Base-by-base conservation (phyloP, 2,888 invertebrate genomes). In the Spilosoma lubricipeda region DNA sequence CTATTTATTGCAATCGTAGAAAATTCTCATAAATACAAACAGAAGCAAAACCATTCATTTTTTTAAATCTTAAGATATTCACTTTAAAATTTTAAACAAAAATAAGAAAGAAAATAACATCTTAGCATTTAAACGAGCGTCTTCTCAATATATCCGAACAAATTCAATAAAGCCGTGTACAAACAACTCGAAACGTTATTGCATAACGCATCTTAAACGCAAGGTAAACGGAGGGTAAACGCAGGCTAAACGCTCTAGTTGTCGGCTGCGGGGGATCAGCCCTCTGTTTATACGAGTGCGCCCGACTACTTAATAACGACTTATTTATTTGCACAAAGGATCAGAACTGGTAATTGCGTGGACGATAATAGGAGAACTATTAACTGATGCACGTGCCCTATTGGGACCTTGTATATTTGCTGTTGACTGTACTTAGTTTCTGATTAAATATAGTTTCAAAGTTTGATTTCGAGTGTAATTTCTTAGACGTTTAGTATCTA, bases 321-420 rank as follows among this genome's bases (percentile, higher is more conserved):
- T 91, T 92, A 91, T 92, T 91, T 92, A 92, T 92, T 92, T 91
- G 88, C 86, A 89, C 90, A 90, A 90, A 87, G 90, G 91, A 90
- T 92, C 88, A 84, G 80, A 82, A 86, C 84, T 82, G 85, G 89
- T 91, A 91, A 92, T 92, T 92, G 92, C 90, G 89, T 86, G 87
- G 84, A 83, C 83, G 86, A 89, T 91, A 90, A 92, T 93, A 91
- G 87, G 90, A 90, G 90, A 87, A 91, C 91, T 93, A 92, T 93
- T 92, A 91, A 89, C 88, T 91, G 80, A 83, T 81, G 86, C 88
- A 86, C 86, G 86, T 82, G 86, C 48, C 81, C 59, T 23, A 13
- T 42, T 52, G 27, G 36, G 67, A 42, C 20, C 70, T 30, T 63
- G 63, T 30, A 36, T 85, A 82, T 87, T 87, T 88, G 83, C 70